Conservation (phyloP, 2,797 vertebrate genomes). For the Catharus ustulatus region DNA sequence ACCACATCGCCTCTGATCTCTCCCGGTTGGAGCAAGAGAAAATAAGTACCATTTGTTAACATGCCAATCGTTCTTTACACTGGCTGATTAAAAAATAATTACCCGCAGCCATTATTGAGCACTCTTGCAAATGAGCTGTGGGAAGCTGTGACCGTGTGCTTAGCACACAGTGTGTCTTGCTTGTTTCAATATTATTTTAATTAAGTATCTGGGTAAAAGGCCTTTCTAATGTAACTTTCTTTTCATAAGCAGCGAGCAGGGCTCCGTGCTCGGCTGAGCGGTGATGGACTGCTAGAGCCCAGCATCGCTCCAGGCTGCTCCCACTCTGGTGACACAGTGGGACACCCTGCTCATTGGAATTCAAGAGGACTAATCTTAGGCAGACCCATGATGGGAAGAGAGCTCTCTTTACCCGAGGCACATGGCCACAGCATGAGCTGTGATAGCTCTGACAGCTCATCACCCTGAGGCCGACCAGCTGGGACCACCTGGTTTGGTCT, state of each 20-base stretch:
- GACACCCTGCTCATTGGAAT: neutral
- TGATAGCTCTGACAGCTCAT: neutral
- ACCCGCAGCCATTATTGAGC: constrained; percentile 59
- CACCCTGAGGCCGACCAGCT: rapidly evolving
- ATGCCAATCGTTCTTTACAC: constrained; percentile 65
- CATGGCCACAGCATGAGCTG: rapidly evolving
- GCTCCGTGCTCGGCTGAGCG: rapidly evolving
- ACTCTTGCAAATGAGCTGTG: constrained; percentile 69
- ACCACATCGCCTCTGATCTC: neutral
- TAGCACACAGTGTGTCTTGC: constrained; percentile 43
- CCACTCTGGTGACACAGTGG: neutral
- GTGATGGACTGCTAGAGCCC: neutral
- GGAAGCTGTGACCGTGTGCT: constrained; percentile 43
- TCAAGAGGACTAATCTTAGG: neutral
- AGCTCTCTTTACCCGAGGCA: neutral
- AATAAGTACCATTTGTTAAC: constrained; percentile 70
- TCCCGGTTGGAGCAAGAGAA: neutral
- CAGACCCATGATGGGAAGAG: neutral
- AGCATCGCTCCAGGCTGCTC: neutral
- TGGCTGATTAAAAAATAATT: constrained; percentile 75
- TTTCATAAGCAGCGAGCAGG: neutral
- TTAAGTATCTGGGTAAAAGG: constrained; percentile 68
- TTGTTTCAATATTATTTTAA: constrained; percentile 70
- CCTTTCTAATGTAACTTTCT: constrained; percentile 61
- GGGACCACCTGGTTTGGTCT: neutral